phyloP scores from a whole-genome alignment of 2,797 vertebrate species.

The Choloepus didactylus region DNA sequence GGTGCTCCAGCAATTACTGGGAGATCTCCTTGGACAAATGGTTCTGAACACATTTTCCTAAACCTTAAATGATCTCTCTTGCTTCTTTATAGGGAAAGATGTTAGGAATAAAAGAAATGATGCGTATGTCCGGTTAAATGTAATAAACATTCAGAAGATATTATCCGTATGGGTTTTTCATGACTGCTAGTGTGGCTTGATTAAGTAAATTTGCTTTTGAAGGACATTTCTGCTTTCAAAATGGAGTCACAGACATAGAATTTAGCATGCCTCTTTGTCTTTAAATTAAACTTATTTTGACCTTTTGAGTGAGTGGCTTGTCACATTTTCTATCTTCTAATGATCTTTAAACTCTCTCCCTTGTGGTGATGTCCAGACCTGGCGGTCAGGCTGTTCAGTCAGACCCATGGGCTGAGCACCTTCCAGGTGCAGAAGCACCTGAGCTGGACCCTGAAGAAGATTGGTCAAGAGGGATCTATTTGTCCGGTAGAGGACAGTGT shows the following conservation, averaged over 20 bases:
- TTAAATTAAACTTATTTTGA: slow-evolving; percentile 78
- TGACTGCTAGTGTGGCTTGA: slow-evolving; percentile 52
- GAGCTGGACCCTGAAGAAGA: background rate
- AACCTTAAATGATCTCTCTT: slow-evolving; percentile 51
- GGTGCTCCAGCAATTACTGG: background rate
- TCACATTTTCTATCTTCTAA: slow-evolving; percentile 72
- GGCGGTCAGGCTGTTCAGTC: background rate
- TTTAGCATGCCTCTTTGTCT: slow-evolving; percentile 73
- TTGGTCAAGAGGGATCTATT: background rate
- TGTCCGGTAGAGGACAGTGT: background rate
- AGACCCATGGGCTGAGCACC: background rate
- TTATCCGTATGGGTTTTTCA: slow-evolving; percentile 62
- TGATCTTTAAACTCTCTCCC: slow-evolving; percentile 66
- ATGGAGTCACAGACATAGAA: slow-evolving; percentile 9
- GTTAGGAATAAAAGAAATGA: slow-evolving; percentile 68
- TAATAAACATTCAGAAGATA: slow-evolving; percentile 70
- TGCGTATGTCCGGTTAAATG: slow-evolving; percentile 55
- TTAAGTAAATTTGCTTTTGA: slow-evolving; percentile 76
- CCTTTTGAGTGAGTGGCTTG: slow-evolving; percentile 76
- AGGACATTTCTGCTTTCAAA: slow-evolving; percentile 64
- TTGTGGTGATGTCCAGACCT: background rate
- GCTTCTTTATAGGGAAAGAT: slow-evolving; percentile 56
- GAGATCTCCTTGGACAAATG: slow-evolving; percentile 1
- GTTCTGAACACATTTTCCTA: slow-evolving; percentile 57
- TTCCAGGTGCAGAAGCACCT: background rate